Evolutionary conservation across 2,797 vertebrate genomes (phyloP).

Genomic region (Rhinogobio ventralis): DNA sequence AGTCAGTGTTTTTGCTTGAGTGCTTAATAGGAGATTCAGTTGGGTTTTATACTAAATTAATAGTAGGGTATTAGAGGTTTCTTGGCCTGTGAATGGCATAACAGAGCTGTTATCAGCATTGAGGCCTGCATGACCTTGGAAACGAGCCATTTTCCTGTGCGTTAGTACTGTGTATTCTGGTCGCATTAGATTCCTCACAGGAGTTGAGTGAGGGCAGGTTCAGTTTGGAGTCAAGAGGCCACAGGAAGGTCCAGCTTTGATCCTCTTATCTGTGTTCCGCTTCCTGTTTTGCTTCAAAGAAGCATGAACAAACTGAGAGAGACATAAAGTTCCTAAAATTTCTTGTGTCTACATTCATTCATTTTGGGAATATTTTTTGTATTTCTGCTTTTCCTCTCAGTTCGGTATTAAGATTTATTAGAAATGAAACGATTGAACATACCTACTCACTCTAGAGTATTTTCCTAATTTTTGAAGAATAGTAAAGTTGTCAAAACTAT

Average conservation of each 20-base stretch:
- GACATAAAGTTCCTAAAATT: neutral
- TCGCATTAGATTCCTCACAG: constrained; percentile 14
- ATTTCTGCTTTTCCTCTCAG: constrained; percentile 19
- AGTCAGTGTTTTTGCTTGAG: constrained; percentile 23
- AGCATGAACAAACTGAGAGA: neutral
- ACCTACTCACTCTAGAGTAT: neutral
- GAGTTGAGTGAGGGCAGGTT: constrained; percentile 34
- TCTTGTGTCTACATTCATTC: neutral
- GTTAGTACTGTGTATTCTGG: constrained; percentile 46
- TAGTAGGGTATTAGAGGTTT: constrained; percentile 17
- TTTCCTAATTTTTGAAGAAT: neutral
- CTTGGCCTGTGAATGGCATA: constrained; percentile 38
- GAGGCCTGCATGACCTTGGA: constrained; percentile 11
- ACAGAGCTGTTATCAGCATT: constrained; percentile 38
- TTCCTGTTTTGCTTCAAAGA: constrained; percentile 56
- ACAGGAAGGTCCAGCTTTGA: constrained; percentile 49
- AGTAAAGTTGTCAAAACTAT: neutral
- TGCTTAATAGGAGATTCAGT: constrained; percentile 20
- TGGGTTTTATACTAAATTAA: constrained; percentile 23
- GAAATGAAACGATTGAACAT: neutral
- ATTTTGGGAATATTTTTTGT: neutral
- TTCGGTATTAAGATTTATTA: neutral
- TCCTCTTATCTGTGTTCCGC: constrained; percentile 38
- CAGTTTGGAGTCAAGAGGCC: constrained; percentile 34
- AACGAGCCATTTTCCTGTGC: constrained; percentile 39